phyloP scores from a whole-genome alignment of 2,113 vertebrate species.

The Podarcis muralis region DNA sequence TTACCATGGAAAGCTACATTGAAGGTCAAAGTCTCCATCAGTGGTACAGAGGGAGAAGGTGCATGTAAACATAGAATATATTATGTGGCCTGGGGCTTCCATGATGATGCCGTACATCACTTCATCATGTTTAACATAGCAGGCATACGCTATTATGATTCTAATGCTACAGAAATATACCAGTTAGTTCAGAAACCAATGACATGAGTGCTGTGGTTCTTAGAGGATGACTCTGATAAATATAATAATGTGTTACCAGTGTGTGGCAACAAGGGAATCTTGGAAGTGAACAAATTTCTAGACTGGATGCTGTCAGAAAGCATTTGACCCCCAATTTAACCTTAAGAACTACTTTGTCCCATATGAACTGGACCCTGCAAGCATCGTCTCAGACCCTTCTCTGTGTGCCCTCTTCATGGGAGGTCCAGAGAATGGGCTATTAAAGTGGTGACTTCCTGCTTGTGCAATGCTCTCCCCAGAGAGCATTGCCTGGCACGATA shows the following conservation, averaged over 20 bases:
- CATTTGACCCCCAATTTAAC: no score
- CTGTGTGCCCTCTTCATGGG: no score
- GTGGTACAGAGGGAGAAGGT: background rate
- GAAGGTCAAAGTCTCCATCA: constrained; percentile 19
- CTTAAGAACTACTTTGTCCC: no score
- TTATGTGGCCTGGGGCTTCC: constrained; percentile 1
- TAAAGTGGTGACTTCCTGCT: no score
- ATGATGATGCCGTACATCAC: background rate
- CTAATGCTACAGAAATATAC: background rate
- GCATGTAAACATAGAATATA: background rate
- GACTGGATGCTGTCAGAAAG: background rate
- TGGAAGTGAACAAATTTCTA: background rate
- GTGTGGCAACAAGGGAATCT: background rate
- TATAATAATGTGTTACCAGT: background rate
- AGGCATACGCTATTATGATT: background rate
- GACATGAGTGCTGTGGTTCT: background rate
- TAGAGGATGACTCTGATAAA: background rate
- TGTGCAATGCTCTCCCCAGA: no score
- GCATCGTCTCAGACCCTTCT: no score
- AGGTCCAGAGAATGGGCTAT: no score
- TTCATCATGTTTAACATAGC: background rate
- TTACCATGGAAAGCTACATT: constrained; percentile 37
- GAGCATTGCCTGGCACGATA: no score
- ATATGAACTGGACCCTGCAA: no score
- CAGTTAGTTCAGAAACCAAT: background rate